Evolutionary conservation across 2,113 vertebrate genomes (phyloP).

Genomic region (Dasypus novemcinctus): DNA sequence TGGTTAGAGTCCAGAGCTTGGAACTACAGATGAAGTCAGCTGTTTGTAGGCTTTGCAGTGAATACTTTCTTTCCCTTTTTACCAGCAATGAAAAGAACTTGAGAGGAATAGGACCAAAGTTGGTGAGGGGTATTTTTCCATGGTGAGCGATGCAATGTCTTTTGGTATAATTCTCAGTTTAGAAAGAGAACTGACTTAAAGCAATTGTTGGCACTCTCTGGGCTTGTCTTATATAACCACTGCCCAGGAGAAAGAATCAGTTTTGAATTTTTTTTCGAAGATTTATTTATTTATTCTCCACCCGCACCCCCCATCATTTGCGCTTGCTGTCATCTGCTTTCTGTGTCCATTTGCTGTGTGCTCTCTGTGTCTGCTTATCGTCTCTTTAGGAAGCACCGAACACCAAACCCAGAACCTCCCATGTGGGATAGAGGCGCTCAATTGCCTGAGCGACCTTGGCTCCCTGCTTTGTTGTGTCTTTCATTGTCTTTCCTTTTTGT

Average conservation of each 20-base stretch:
- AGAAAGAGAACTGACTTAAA: background rate
- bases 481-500: too few relatives aligned
- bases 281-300: too few relatives aligned
- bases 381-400: too few relatives aligned
- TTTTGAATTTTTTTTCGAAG: too few relatives aligned
- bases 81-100: conserved; percentile 65
- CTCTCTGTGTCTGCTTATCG: too few relatives aligned
- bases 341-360: too few relatives aligned
- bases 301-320: too few relatives aligned
- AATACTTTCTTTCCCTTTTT: conserved; percentile 21
- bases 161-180: background rate
- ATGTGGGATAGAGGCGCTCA: too few relatives aligned
- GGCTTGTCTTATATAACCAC: background rate
- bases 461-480: too few relatives aligned
- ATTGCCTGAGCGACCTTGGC: too few relatives aligned
- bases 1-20: background rate
- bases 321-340: too few relatives aligned
- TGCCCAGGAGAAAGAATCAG: background rate
- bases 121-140: conserved; percentile 58
- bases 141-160: background rate
- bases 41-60: conserved; percentile 60
- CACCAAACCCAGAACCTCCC: too few relatives aligned
- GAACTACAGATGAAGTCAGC: conserved; percentile 1
- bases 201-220: background rate
- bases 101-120: background rate